Evolutionary conservation across 2,113 vertebrate genomes (phyloP), one percentile per base, ranked within the genome.

Genomic region (Rhipidura dahli): DNA sequence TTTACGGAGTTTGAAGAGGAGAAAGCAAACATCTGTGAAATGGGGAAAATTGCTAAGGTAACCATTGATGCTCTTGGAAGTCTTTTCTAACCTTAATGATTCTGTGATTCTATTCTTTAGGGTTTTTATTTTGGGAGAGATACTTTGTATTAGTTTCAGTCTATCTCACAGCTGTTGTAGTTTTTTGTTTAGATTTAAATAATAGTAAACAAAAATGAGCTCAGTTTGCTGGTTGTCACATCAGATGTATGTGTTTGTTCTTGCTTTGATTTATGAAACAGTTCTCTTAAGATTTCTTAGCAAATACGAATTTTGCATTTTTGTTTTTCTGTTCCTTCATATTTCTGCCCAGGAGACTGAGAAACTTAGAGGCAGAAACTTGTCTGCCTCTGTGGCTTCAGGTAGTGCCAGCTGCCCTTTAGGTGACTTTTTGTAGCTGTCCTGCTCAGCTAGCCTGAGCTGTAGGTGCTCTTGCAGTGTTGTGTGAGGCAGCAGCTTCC

Each of bases 21-120:
- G 95, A 99, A 99, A 97, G 99, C 98, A 22, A 99, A 99, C 81
- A 98, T 99, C 93, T 98, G 98, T 90, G 99, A 99, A 98, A 99
- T 99, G 99, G 99, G 98, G 30, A 99, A 99, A 97, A 99, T 99
- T 39, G 98, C 99, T 30, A 99, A 99, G 99, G 99, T 99, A 97
- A 97, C n/a, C 70, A 0, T 40, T 44, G 27, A 24, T 63, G 31
- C 27, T 31, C 42, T 37, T 56, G 31, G 49, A 77, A 49, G 35
- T 33, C 27, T 70, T 69, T 56, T 63, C 15, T 19, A 76, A 7
- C 40, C 18, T 9, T 37, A 47, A 31, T 69, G 15, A 18, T 35
- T 53, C 45, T 53, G 33, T 75, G 23, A 44, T 68, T 89, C 47
- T 35, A 1, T 61, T 83, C 13, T 53, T 35, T 53, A n/a, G 33